Evolutionary conservation across 2,888 invertebrate genomes (phyloP).

Genomic region (Melinaea marsaeus): DNA sequence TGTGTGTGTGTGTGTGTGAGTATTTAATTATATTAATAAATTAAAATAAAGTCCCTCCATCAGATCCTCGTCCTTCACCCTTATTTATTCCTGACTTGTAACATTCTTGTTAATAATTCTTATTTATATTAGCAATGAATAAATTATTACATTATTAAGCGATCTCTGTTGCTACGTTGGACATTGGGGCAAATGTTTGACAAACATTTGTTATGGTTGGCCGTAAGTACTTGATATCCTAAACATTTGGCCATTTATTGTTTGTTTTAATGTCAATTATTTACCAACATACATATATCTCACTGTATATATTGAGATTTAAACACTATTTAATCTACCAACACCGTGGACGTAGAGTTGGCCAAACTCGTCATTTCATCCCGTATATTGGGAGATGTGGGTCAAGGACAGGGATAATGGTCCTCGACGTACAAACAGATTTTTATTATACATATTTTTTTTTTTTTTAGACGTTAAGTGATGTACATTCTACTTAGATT

Average conservation of each 20-base stretch:
- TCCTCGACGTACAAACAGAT: neutral
- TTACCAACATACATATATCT: too few relatives aligned
- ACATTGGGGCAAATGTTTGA: conserved; percentile 1
- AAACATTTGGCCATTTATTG: too few relatives aligned
- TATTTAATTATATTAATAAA: too few relatives aligned
- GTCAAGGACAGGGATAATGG: conserved; percentile 3
- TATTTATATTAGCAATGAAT: conserved; percentile 19
- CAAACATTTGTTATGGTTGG: neutral
- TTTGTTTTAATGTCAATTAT: too few relatives aligned
- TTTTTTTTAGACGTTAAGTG: neutral
- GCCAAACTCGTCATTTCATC: neutral
- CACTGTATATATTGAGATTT: too few relatives aligned
- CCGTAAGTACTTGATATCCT: neutral
- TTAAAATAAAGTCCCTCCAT: too few relatives aligned
- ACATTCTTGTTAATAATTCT: neutral
- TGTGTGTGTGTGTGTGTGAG: too few relatives aligned
- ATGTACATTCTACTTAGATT: too few relatives aligned
- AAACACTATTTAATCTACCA: too few relatives aligned
- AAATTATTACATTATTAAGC: conserved; percentile 14
- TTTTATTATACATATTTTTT: neutral
- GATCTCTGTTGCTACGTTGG: conserved; percentile 13
- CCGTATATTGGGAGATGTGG: conserved; percentile 3
- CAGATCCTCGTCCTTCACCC: too few relatives aligned
- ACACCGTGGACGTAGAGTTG: neutral
- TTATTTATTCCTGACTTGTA: neutral